Percentiles rank a stretch among this genome's conserved stretches.
Evolutionary conservation across 2,888 invertebrate genomes (phyloP).

Genomic region (Tryphoninae sp.): DNA sequence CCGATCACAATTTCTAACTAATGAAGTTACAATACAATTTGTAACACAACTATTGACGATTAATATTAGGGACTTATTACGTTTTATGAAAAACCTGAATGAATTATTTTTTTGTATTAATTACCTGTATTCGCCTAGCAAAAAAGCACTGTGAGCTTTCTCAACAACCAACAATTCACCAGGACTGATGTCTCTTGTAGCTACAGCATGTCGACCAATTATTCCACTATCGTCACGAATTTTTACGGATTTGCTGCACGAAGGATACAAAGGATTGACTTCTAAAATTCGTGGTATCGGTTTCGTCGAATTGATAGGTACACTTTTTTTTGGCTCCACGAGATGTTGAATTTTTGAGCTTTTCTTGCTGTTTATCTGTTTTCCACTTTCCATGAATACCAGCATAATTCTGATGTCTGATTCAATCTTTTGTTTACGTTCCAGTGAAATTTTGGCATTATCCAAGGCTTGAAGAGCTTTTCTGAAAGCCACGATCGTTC

Average conservation of each 20-base stretch:
- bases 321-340: constrained; percentile 71
- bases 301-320: constrained; percentile 78
- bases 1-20: no score
- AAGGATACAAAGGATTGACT: constrained; percentile 83
- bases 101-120: constrained; percentile 28
- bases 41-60: background rate
- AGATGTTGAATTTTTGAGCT: constrained; percentile 62
- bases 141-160: constrained; percentile 87
- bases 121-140: constrained; percentile 85
- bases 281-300: constrained; percentile 77
- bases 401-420: constrained; percentile 88
- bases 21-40: no score
- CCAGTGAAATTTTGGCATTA: constrained; percentile 85
- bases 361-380: constrained; percentile 73
- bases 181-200: constrained; percentile 86
- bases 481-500: constrained; percentile 86
- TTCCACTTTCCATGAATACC: constrained; percentile 86
- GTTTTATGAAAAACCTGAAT: background rate
- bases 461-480: constrained; percentile 87
- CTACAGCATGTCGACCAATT: constrained; percentile 89
- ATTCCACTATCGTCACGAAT: constrained; percentile 84
- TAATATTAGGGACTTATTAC: background rate
- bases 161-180: constrained; percentile 90
- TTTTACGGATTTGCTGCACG: constrained; percentile 85
- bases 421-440: constrained; percentile 85